These are phyloP conservation scores for Seriola quinqueradiata DNA, from an alignment of 2,113 vertebrate genomes.

Conservation along the genomic window DNA sequence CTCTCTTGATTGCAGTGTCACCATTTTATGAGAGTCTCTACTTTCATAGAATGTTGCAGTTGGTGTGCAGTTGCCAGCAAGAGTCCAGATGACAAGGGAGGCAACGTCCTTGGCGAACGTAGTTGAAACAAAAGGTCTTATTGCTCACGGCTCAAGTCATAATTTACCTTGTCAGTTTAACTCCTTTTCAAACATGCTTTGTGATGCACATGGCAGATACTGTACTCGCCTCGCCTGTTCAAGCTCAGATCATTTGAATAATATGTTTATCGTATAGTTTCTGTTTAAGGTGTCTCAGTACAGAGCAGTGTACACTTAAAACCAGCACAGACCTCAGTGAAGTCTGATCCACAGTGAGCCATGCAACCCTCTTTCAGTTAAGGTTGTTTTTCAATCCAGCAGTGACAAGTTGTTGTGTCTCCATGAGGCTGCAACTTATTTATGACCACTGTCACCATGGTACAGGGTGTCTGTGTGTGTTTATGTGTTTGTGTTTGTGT, in stretches of 20 bases:
- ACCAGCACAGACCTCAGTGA: background rate
- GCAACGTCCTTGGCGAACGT: constrained; percentile 57
- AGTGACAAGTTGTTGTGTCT: constrained; percentile 39
- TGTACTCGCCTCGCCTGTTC: background rate
- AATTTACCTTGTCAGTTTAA: constrained; percentile 26
- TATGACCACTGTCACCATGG: constrained; percentile 40
- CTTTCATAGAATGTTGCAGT: constrained; percentile 67
- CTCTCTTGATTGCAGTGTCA: constrained; percentile 58
- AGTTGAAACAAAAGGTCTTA: constrained; percentile 46
- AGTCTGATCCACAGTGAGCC: constrained; percentile 16
- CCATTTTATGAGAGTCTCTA: constrained; percentile 66
- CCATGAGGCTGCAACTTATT: constrained; percentile 41
- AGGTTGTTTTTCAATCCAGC: constrained; percentile 38
- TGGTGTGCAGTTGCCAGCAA: constrained; percentile 61
- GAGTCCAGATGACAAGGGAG: constrained; percentile 37
- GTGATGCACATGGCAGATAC: background rate
- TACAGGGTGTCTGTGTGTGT: constrained; percentile 10
- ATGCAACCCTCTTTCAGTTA: constrained; percentile 6
- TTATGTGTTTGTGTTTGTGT: constrained; percentile 24
- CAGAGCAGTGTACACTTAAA: background rate
- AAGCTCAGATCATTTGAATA: background rate
- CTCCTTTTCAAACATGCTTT: constrained; percentile 11
- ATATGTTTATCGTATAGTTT: too few relatives aligned
- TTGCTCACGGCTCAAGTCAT: constrained; percentile 12
- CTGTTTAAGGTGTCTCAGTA: background rate